Conservation (phyloP, 2,113 vertebrate species). For the Leptocoma aspasia region DNA sequence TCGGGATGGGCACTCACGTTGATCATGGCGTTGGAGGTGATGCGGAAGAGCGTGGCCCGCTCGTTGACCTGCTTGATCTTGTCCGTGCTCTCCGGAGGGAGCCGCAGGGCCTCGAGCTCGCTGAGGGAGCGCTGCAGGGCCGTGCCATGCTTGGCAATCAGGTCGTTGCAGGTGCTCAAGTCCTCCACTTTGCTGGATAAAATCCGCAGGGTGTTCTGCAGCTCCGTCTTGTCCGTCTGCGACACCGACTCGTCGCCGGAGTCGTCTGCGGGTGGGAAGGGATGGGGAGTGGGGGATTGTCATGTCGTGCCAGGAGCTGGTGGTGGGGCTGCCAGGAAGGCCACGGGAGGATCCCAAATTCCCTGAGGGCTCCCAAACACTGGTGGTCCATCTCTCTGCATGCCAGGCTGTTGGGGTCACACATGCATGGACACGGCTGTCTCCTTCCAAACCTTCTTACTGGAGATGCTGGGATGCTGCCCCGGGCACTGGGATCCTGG, state of each 20-base stretch:
- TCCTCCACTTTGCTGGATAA: conserved; percentile 94
- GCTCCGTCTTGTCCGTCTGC: conserved; percentile 83
- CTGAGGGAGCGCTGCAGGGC: conserved; percentile 95
- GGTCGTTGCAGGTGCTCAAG: conserved; percentile 93
- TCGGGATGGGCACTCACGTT: conserved; percentile 77
- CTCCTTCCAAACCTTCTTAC: neutral
- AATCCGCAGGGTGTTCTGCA: conserved; percentile 89
- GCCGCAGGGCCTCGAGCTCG: conserved; percentile 86
- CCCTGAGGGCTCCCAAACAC: neutral
- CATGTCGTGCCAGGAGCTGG: accelerated
- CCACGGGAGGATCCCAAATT: neutral
- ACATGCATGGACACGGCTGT: accelerated
- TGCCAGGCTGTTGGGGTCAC: too few species aligned
- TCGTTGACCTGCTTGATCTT: conserved; percentile 96
- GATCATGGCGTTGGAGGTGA: conserved; percentile 99
- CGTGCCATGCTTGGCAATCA: conserved; percentile 94
- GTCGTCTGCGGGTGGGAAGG: conserved; percentile 72
- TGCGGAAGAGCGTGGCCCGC: conserved; percentile 92
- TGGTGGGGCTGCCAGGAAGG: neutral
- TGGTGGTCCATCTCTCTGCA: neutral
- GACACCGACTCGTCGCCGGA: conserved; percentile 86
- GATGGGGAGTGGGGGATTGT: accelerated
- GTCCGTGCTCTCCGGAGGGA: conserved; percentile 83
- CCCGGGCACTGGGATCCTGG: neutral
- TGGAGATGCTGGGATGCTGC: neutral